These are phyloP conservation scores for Otocyon megalotis DNA, from an alignment of 2,113 vertebrate genomes.

Conservation along the genomic window DNA sequence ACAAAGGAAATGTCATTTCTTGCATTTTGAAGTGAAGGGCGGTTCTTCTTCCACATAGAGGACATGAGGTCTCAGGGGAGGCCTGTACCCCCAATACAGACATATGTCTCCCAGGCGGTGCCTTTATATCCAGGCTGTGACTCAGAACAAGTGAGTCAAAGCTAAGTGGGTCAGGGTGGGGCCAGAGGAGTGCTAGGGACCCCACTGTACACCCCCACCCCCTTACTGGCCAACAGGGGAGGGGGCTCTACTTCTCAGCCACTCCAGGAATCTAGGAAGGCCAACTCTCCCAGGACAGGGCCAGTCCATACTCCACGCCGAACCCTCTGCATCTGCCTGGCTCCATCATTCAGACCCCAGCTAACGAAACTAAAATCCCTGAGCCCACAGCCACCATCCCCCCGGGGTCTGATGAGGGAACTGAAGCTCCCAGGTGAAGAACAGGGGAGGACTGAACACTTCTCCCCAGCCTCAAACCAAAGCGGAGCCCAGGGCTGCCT, in stretches of 20 bases:
- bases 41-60: not conserved
- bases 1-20: slow-evolving; percentile 33
- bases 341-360: not conserved
- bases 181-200: slow-evolving; percentile 7
- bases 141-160: slow-evolving; percentile 67
- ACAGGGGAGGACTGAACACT: not conserved
- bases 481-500: not conserved
- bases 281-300: not conserved
- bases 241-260: not conserved
- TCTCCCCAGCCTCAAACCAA: not conserved
- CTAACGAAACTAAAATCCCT: not conserved
- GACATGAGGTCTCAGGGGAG: not conserved
- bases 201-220: not conserved
- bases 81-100: slow-evolving; percentile 6
- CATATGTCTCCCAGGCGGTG: slow-evolving; percentile 34
- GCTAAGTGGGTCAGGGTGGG: slow-evolving; percentile 46
- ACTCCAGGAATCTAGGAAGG: not conserved
- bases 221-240: not conserved
- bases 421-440: not conserved
- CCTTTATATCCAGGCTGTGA: slow-evolving; percentile 57
- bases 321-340: not conserved
- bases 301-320: not conserved
- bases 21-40: not conserved
- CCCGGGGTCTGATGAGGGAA: not conserved
- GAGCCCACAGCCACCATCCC: not conserved